Percentiles rank a stretch among this genome's conserved stretches.
Conservation (phyloP, 2,113 vertebrate genomes). For the Melanocharis versteri region DNA sequence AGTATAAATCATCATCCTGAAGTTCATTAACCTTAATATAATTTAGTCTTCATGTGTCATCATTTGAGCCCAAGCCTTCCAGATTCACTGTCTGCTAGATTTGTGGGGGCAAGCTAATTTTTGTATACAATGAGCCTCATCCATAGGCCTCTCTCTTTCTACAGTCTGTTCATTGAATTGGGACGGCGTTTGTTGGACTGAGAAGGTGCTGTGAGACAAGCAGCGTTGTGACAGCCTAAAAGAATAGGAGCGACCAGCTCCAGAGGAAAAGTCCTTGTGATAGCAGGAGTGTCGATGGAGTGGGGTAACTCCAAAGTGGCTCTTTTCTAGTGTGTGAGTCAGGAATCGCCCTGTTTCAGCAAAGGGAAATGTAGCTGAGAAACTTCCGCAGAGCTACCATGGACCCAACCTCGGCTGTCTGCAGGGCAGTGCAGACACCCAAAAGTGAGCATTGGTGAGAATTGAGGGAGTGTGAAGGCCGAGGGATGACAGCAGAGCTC, state of each 20-base stretch:
- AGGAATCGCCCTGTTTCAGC: not conserved
- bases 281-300: not conserved
- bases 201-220: not conserved
- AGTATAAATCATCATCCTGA: constrained; percentile 27
- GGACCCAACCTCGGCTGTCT: not conserved
- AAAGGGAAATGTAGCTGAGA: not conserved
- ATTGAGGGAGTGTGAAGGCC: accelerated
- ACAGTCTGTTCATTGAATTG: not conserved
- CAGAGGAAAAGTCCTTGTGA: not conserved
- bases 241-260: not conserved
- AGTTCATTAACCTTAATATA: constrained; percentile 46
- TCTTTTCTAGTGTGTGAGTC: not conserved
- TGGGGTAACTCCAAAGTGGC: too few relatives aligned
- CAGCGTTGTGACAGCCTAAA: not conserved
- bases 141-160: not conserved
- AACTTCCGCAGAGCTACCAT: not conserved
- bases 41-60: constrained; percentile 11
- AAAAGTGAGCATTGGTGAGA: accelerated
- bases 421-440: not conserved
- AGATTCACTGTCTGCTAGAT: not conserved
- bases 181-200: not conserved
- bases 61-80: not conserved
- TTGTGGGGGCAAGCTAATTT: not conserved
- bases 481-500: not conserved
- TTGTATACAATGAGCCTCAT: not conserved